Conservation (phyloP, 2,888 invertebrate genomes). For the Salpingus planirostris region DNA sequence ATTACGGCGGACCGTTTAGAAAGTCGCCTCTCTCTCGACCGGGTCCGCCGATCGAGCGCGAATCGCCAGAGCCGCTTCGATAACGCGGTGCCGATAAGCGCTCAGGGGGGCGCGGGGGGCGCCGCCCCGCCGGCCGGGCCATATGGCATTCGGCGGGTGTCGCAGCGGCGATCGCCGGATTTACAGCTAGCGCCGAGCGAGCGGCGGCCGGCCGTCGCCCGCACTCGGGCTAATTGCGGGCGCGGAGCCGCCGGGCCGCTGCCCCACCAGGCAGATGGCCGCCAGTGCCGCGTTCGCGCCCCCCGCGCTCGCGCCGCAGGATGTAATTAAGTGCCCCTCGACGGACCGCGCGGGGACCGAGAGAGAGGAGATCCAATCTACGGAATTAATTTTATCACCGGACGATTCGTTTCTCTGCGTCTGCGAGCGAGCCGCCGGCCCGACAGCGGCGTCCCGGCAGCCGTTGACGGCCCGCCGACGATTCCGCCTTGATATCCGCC, state of each 20-base stretch:
- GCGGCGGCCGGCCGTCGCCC: slow-evolving; percentile 12
- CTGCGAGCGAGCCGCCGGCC: too few species aligned
- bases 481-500: too few species aligned
- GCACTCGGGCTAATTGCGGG: slow-evolving; percentile 17
- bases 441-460: too few species aligned
- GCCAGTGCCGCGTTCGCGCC: slow-evolving; percentile 10
- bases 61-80: too few species aligned
- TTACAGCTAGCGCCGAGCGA: slow-evolving; percentile 10
- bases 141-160: slow-evolving; percentile 9
- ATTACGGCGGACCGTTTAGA: too few species aligned
- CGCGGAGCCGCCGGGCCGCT: slow-evolving; percentile 8
- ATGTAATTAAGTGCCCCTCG: slow-evolving; percentile 19
- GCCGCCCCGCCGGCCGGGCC: too few species aligned
- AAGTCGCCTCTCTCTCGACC: too few species aligned
- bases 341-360: too few species aligned
- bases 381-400: slow-evolving; percentile 14
- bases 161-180: slow-evolving; percentile 13
- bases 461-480: too few species aligned
- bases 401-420: slow-evolving; percentile 6
- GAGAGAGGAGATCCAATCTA: slow-evolving; percentile 15
- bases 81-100: too few species aligned
- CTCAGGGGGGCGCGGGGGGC: too few species aligned
- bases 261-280: slow-evolving; percentile 17
- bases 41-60: too few species aligned
- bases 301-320: slow-evolving; percentile 14